Conservation (phyloP, 2,113 vertebrate species). For the Synodontis membranacea region DNA sequence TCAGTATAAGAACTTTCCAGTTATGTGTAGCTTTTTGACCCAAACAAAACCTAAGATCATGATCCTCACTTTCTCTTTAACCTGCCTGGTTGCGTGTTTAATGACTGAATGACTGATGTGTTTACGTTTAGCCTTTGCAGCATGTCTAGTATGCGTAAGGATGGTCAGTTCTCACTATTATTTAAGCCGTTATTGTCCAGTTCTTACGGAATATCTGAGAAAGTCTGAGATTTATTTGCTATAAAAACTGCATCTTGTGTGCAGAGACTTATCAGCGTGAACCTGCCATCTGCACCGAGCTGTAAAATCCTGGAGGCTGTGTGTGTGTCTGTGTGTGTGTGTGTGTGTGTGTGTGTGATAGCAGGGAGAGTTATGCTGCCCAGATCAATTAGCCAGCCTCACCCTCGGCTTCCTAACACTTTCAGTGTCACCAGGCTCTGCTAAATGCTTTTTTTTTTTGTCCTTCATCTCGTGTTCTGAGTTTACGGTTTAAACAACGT, state of each 20-base stretch:
- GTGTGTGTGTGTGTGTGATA: neutral
- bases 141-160: neutral
- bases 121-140: neutral
- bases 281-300: neutral
- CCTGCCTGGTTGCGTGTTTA: neutral
- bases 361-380: neutral
- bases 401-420: neutral
- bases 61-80: neutral
- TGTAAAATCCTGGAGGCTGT: neutral
- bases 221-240: neutral
- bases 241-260: neutral
- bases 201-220: neutral
- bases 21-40: neutral
- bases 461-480: neutral
- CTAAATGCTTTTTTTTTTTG: neutral
- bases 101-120: neutral
- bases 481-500: neutral
- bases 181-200: neutral
- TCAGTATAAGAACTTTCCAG: neutral
- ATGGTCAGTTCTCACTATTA: neutral
- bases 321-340: neutral
- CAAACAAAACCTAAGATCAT: neutral
- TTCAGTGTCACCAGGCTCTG: neutral
- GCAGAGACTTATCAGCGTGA: neutral
- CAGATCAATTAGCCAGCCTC: conserved; percentile 3